Evolutionary conservation across 1,140 invertebrate genomes (phyloP), one percentile per base, ranked within the genome.

Genomic region (Drosophila carrolli): DNA sequence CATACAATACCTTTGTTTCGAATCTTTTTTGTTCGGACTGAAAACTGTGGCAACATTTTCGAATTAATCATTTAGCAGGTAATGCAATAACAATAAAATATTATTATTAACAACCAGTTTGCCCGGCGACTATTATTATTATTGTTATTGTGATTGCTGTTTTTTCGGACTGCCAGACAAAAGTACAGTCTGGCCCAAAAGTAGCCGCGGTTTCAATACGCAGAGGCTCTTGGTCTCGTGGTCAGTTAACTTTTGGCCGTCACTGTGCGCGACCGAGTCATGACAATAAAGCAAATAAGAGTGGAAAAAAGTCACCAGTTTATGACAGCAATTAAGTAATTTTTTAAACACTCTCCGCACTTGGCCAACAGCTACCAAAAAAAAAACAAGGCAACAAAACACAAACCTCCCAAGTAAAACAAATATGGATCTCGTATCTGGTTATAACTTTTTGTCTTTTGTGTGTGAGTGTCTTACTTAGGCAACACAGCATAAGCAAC

Each of bases 261-360:
- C 55, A 88, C 60, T 77, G 79, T 77, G 53, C 61, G 57, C 43
- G 73, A 60, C 40, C 51, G 37, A 71, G 67, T 71, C 67, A 71
- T 71, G 67, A 71, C 51, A 71, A 71, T 71, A 71, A 71, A 71
- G 67, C 65, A 71, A 70, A 70, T 70, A 70, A 71, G 65, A 71
- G 67, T 71, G 41, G 37, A 57, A 70, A 71, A 71, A 58, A 71
- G 82, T 83, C 63, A 78, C 75, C 80, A 81, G 65, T 89, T 89
- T 90, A 89, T 81, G 84, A 78, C 84, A 81, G 88, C 85, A 89
- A 89, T 89, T 89, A 89, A 89, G 84, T 89, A 89, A 89, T 89
- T 89, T 89, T 89, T 89, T 89, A 81, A 88, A 88, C 79, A 84
- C 84, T 88, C 76, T 71, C 59, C 78, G 58, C 73, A 58, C 78